A percentile compares a stretch with the other conserved stretches of the same genome.
These are phyloP conservation scores for Fregata magnificens DNA, from an alignment of 2,113 vertebrate genomes.

Conservation along the genomic window DNA sequence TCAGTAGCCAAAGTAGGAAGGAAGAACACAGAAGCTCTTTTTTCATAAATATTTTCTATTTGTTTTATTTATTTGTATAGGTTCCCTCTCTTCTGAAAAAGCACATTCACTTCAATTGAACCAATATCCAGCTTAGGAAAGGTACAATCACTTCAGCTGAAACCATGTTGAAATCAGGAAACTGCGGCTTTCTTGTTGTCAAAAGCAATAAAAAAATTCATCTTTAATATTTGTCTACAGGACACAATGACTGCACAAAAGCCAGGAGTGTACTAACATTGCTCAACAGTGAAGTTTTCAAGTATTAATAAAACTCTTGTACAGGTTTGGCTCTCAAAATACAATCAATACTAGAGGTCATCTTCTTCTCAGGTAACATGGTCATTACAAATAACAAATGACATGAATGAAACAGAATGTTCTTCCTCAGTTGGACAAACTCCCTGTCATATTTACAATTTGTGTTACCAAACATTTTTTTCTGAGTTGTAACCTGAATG, in stretches of 20 bases:
- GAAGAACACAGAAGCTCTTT: neutral
- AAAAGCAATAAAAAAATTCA: neutral
- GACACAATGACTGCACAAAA: neutral
- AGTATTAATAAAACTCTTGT: neutral
- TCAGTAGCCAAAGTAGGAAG: neutral
- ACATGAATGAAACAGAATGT: constrained; percentile 9
- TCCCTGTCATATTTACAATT: neutral
- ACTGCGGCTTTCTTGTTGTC: neutral
- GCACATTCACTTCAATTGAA: neutral
- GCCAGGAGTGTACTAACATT: neutral
- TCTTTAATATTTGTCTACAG: neutral
- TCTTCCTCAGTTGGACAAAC: neutral
- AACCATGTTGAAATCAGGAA: neutral
- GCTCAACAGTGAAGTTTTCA: neutral
- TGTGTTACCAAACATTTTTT: neutral
- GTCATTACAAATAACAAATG: neutral
- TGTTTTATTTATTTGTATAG: neutral
- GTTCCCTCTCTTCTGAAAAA: neutral
- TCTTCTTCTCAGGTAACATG: neutral
- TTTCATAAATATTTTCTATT: neutral
- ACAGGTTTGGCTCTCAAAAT: constrained; percentile 1
- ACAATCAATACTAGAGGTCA: neutral
- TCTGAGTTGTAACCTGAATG: neutral
- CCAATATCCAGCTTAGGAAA: neutral
- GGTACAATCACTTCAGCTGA: neutral